Base-by-base conservation (phyloP, 2,888 invertebrate species). In the Toxonevra muliebris region DNA sequence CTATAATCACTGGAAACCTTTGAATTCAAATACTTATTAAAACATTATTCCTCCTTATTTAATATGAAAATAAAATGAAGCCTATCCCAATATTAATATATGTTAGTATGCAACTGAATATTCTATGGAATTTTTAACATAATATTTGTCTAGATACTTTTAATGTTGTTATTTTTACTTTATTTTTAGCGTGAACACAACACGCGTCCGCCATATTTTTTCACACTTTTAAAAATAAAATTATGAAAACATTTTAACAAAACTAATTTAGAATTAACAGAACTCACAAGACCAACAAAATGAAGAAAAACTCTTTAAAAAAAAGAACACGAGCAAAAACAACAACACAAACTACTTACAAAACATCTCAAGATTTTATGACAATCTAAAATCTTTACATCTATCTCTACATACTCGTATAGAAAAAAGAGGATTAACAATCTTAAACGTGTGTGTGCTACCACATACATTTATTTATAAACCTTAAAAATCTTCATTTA, bases 381-480 rank as follows among this genome's bases (percentile, higher is more conserved):
- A 30, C 30, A 30, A 30, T 30, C 30, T 30, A 7, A 30, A 30
- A 30, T 30, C 30, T 30, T 30, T 4, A 30, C 30, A 30, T 7
- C n/a, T n/a, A 30, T n/a, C 50, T 13, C 50, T 8, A 48, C 72
- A 70, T 66, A 71, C 48, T 13, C 20, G 52, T 62, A 42, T 63
- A 68, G 13, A 17, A 48, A 30, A 45, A 45, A 48, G 60, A 73
- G 76, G 79, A 77, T 79, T 76, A 77, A 54, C 59, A 59, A 58
- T 52, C 30, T 48, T 60, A 48, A 60, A 30, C 48, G 48, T 59
- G 42, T 60, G 30, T 30, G 60, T 60, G 45, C 60, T 60, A 60
- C 60, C 60, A 20, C 60, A 60, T 2, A 3, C 19, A 17, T 45
- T 45, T 30, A 30, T 30, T 30, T 19, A 43, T 42, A 57, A 15